phyloP scores from a whole-genome alignment of 1,140 invertebrate species.

The Cepaea nemoralis region DNA sequence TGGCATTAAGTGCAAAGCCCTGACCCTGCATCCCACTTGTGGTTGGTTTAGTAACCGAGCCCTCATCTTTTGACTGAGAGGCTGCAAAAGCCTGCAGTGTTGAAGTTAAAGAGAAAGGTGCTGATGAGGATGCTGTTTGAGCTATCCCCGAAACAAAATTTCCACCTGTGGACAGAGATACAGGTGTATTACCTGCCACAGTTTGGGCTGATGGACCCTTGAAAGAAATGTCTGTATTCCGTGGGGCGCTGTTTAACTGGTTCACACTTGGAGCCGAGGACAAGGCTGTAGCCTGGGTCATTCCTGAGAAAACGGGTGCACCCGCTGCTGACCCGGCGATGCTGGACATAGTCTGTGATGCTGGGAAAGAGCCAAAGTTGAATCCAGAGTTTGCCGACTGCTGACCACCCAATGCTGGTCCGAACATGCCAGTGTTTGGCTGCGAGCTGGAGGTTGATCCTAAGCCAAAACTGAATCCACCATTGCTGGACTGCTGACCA shows the following conservation, averaged over 20 bases:
- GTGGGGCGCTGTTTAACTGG: too few relatives aligned
- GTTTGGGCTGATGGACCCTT: too few relatives aligned
- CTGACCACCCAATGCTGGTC: background rate
- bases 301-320: background rate
- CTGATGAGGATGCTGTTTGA: background rate
- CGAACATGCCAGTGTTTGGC: background rate
- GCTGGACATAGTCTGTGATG: too few relatives aligned
- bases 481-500: background rate
- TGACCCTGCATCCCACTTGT: background rate
- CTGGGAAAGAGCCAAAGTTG: too few relatives aligned
- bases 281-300: too few relatives aligned
- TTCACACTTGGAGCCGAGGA: too few relatives aligned
- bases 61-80: background rate
- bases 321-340: background rate
- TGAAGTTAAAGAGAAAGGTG: background rate
- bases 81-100: background rate
- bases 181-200: too few relatives aligned
- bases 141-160: too few relatives aligned
- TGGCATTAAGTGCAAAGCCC: background rate
- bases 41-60: background rate
- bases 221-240: too few relatives aligned
- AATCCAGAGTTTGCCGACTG: too few relatives aligned
- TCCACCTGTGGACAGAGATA: too few relatives aligned
- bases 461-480: background rate
- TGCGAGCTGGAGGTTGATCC: background rate